Conservation (phyloP, 1,140 invertebrate genomes). For the Ylistrum balloti region DNA sequence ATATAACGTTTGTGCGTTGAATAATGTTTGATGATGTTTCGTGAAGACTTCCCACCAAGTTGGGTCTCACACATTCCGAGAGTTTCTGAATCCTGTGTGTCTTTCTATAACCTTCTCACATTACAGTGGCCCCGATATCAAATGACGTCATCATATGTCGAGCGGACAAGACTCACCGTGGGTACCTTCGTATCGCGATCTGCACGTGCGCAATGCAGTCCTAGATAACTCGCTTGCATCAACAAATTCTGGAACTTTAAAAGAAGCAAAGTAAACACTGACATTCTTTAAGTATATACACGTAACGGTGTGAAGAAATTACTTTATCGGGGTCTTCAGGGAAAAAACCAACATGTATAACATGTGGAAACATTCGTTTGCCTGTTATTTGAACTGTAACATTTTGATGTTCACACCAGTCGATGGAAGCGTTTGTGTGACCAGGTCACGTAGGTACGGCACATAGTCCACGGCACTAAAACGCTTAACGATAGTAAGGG, state of each 20-base stretch:
- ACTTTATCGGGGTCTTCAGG: background rate
- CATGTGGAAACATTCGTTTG: background rate
- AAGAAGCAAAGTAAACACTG: background rate
- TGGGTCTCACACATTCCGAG: background rate
- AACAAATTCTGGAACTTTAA: constrained; percentile 1
- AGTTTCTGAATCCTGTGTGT: background rate
- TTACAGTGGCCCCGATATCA: background rate
- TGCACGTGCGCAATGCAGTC: constrained; percentile 30
- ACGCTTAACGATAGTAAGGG: constrained; percentile 2
- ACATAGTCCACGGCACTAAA: background rate
- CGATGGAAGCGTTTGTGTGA: background rate
- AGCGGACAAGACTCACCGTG: background rate
- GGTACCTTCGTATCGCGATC: background rate
- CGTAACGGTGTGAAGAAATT: background rate
- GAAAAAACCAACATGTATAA: background rate
- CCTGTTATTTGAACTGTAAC: constrained; percentile 8
- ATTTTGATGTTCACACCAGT: constrained; percentile 24
- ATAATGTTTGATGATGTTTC: background rate
- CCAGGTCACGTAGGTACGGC: background rate
- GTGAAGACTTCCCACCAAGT: background rate
- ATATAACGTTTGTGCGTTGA: background rate
- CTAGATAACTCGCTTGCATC: background rate
- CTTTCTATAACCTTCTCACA: background rate
- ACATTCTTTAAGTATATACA: constrained; percentile 26
- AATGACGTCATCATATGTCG: background rate